Base-by-base conservation (phyloP, 2,888 invertebrate species). In the Abscondita cerata region DNA sequence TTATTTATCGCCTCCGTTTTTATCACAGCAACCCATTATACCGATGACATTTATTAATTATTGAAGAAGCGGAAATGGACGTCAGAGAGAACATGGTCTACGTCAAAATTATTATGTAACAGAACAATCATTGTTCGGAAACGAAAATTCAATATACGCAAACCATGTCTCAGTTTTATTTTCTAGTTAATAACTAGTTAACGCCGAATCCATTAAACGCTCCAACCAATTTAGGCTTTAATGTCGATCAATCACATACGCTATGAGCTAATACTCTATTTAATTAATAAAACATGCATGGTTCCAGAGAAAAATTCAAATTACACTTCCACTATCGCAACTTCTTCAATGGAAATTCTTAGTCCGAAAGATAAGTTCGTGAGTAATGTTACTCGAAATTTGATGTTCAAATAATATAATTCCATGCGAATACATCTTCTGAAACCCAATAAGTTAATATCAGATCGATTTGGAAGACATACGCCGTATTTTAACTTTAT, bases 41-140 rank as follows among this genome's bases (percentile, higher is more conserved):
- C 55, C 50, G 64, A 67, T 70, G 72, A 70, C 70, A 67, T 70
- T 69, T 72, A 70, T 72, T 70, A 70, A 72, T 72, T 72, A 72
- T 69, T 66, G 65, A 68, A 69, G 67, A 68, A 65, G 59, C 63
- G 46, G 59, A 52, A 52, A 50, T 44, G 51, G 53, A 59, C 48
- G 41, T 52, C 65, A 57, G 60, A 64, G 59, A 60, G 64, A 51
- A 48, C 60, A 53, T 46, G 47, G 57, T 31, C 33, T 51, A 13
- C 19, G 46, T 46, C 18, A 46, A 54, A 58, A 65, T 58, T 58
- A 47, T 51, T n/a, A 44, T 61, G 46, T 47, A 62, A 62, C 56
- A 48, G 54, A 57, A 50, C 61, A 44, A 59, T 63, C 52, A 53
- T 59, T 50, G 55, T 58, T 40, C 50, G 38, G 51, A 62, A 58